phyloP scores from a whole-genome alignment of 2,888 invertebrate genomes.

The Margaritifera margaritifera region DNA sequence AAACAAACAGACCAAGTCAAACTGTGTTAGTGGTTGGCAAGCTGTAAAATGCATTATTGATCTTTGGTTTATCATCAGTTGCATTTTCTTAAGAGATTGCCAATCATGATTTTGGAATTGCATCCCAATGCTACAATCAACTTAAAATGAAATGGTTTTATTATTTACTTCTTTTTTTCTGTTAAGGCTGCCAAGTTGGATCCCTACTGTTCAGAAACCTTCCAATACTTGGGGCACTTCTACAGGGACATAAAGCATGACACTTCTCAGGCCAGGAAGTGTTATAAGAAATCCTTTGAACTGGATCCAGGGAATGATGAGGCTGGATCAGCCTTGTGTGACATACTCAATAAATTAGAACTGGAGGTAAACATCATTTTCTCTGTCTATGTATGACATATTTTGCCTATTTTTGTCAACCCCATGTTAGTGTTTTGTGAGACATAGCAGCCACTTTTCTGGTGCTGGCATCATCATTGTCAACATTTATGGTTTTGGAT shows the following conservation, averaged over 20 bases:
- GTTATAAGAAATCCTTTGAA: slow-evolving; percentile 87
- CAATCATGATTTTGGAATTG: no score
- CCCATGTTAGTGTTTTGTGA: no score
- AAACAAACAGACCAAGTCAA: no score
- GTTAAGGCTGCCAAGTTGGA: slow-evolving; percentile 78
- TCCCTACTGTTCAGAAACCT: slow-evolving; percentile 83
- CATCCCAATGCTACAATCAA: no score
- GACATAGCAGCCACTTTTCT: no score
- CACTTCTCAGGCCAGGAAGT: slow-evolving; percentile 84
- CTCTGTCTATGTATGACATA: not conserved
- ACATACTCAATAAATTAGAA: slow-evolving; percentile 81
- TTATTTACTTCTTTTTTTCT: not conserved
- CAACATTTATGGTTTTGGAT: no score
- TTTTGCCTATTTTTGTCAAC: no score
- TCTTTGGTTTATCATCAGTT: not conserved
- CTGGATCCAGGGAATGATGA: slow-evolving; percentile 81
- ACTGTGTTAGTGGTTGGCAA: no score
- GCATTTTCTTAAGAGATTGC: not conserved
- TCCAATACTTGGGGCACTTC: slow-evolving; percentile 84
- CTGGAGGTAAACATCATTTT: slow-evolving; percentile 76
- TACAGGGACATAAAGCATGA: slow-evolving; percentile 84
- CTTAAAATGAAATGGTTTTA: not conserved
- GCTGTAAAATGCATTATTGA: not conserved
- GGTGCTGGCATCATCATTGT: no score
- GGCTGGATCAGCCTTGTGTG: slow-evolving; percentile 84